Evolutionary conservation across 2,888 invertebrate species (phyloP).

Genomic region (Hirtodrosophila duncani): DNA sequence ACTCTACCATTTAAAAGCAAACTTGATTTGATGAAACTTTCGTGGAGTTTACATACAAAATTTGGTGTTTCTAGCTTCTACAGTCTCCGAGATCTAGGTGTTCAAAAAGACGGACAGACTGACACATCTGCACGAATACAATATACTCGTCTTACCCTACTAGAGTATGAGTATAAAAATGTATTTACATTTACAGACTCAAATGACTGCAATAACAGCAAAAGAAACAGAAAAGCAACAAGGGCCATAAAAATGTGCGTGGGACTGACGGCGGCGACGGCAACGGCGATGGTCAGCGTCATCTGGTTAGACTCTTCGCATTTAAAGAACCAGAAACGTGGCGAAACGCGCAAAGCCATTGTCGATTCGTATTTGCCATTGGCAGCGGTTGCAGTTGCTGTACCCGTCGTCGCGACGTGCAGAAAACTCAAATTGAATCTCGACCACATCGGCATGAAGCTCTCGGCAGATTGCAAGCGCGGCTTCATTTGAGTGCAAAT

Average conservation of each 20-base stretch:
- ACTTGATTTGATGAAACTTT: no score
- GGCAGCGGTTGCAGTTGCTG: constrained; percentile 11
- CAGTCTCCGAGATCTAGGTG: no score
- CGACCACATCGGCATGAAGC: constrained; percentile 57
- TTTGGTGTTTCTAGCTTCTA: no score
- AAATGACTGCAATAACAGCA: constrained; percentile 66
- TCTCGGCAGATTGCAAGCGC: constrained; percentile 48
- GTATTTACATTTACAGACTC: constrained; percentile 65
- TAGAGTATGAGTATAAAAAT: no score
- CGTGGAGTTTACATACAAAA: no score
- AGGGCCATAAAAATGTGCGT: constrained; percentile 60
- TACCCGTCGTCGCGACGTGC: constrained; percentile 18
- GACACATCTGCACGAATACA: no score
- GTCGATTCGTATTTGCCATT: constrained; percentile 14
- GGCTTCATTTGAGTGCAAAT: constrained; percentile 53
- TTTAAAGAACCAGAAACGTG: constrained; percentile 2
- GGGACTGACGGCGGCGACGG: constrained; percentile 58
- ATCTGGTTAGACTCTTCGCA: neutral
- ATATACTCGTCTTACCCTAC: no score
- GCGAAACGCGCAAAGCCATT: constrained; percentile 22
- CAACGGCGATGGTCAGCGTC: constrained; percentile 19
- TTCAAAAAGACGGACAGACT: no score
- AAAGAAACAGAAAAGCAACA: constrained; percentile 34
- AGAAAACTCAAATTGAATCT: constrained; percentile 62
- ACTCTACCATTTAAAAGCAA: no score